Percentiles rank a stretch among this genome's conserved stretches.
phyloP scores from a whole-genome alignment of 2,797 vertebrate species.

The Masticophis lateralis region DNA sequence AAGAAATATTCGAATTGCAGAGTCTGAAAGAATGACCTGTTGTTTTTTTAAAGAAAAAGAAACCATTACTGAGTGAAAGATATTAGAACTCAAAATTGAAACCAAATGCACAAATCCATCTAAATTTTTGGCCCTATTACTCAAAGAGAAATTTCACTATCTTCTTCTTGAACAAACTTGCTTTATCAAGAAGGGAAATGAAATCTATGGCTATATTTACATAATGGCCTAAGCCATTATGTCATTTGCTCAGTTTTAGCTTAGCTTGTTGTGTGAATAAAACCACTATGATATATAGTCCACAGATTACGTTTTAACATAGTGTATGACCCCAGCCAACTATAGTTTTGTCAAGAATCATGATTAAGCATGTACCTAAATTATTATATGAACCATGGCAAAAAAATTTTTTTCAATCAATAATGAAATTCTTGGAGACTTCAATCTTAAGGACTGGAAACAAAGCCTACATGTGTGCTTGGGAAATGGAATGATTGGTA shows the following conservation, averaged over 20 bases:
- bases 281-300: neutral
- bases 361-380: neutral
- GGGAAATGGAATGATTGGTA: neutral
- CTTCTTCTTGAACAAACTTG: neutral
- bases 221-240: neutral
- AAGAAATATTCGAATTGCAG: slow-evolving; percentile 85
- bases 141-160: neutral
- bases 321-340: neutral
- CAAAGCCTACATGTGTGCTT: neutral
- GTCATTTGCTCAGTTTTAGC: neutral
- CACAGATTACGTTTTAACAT: neutral
- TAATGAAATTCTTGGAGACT: neutral
- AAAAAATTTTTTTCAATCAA: neutral
- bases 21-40: slow-evolving; percentile 87
- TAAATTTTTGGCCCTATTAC: neutral
- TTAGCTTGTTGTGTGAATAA: neutral
- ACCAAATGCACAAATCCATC: neutral
- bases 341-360: neutral
- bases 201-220: neutral
- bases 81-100: neutral
- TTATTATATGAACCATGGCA: neutral
- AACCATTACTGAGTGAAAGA: slow-evolving; percentile 11
- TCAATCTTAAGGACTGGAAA: neutral
- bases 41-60: slow-evolving; percentile 40
- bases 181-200: neutral